A percentile compares a stretch with the other conserved stretches of the same genome.
phyloP scores from a whole-genome alignment of 2,113 vertebrate genomes.

The Neotragus moschatus region DNA sequence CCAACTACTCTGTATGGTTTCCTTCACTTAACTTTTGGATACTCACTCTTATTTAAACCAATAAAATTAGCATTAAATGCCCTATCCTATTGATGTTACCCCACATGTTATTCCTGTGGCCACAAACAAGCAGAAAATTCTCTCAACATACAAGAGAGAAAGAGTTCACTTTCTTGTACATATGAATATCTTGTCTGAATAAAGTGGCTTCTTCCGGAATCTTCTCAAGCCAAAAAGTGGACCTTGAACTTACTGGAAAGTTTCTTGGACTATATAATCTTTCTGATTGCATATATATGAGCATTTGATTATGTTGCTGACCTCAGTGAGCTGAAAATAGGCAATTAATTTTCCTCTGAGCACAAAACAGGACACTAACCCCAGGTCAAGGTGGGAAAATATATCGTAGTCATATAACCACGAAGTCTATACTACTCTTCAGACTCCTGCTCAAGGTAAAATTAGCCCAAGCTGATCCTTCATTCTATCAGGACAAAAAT shows the following conservation, averaged over 20 bases:
- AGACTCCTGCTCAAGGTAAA: slow-evolving; percentile 68
- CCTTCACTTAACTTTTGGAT: not conserved
- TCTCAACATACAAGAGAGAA: not conserved
- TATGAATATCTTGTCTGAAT: not conserved
- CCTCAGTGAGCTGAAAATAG: slow-evolving; percentile 49
- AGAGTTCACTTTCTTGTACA: not conserved
- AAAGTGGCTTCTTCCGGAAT: not conserved
- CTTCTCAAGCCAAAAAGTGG: not conserved
- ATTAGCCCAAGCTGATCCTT: slow-evolving; percentile 63
- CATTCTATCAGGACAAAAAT: slow-evolving; percentile 63
- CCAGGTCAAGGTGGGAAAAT: slow-evolving; percentile 69
- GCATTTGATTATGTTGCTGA: slow-evolving; percentile 50
- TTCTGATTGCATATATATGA: slow-evolving; percentile 32
- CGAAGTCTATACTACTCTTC: slow-evolving; percentile 56
- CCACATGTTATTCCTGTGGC: not conserved
- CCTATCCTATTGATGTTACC: not conserved
- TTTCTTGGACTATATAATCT: slow-evolving; percentile 23
- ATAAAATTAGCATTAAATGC: not conserved
- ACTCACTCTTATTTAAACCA: not conserved
- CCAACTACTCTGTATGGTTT: not conserved
- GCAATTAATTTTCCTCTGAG: slow-evolving; percentile 78
- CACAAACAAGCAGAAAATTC: not conserved
- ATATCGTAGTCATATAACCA: slow-evolving; percentile 65
- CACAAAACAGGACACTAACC: slow-evolving; percentile 56
- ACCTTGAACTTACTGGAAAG: not conserved